Evolutionary conservation across 2,113 vertebrate species (phyloP).

Genomic region (Callopanchax toddi): DNA sequence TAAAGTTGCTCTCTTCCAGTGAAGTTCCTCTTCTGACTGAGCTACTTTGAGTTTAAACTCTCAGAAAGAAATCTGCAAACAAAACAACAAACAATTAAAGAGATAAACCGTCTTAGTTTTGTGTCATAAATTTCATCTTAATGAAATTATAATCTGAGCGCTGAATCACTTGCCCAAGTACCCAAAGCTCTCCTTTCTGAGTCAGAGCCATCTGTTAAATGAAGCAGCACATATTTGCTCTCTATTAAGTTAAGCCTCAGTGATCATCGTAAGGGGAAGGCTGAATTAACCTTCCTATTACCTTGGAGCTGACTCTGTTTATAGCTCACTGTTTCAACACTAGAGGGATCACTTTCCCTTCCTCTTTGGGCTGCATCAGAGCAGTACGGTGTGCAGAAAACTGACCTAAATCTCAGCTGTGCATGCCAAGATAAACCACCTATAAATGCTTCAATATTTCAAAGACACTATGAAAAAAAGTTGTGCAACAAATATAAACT

Average conservation of each 20-base stretch:
- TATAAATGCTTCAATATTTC: slow-evolving; percentile 1
- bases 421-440: not conserved
- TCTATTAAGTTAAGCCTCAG: slow-evolving; percentile 78
- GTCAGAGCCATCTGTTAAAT: slow-evolving; percentile 74
- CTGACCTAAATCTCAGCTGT: slow-evolving; percentile 14
- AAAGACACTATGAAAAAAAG: not conserved
- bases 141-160: slow-evolving; percentile 71
- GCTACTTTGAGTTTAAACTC: not conserved
- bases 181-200: slow-evolving; percentile 71
- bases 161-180: slow-evolving; percentile 75
- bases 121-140: slow-evolving; percentile 51
- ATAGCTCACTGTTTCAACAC: slow-evolving; percentile 58
- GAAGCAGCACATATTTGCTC: slow-evolving; percentile 80
- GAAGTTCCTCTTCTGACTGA: too few relatives aligned
- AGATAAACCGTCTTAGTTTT: slow-evolving; percentile 20
- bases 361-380: slow-evolving; percentile 11
- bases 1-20: too few relatives aligned
- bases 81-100: slow-evolving; percentile 7
- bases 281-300: slow-evolving; percentile 78
- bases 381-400: not conserved
- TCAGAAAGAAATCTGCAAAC: slow-evolving; percentile 1
- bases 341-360: slow-evolving; percentile 35
- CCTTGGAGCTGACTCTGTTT: slow-evolving; percentile 76
- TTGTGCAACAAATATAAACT: not conserved
- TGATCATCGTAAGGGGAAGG: slow-evolving; percentile 76